Conservation (phyloP, 2,797 vertebrate species). For the Channa striata region DNA sequence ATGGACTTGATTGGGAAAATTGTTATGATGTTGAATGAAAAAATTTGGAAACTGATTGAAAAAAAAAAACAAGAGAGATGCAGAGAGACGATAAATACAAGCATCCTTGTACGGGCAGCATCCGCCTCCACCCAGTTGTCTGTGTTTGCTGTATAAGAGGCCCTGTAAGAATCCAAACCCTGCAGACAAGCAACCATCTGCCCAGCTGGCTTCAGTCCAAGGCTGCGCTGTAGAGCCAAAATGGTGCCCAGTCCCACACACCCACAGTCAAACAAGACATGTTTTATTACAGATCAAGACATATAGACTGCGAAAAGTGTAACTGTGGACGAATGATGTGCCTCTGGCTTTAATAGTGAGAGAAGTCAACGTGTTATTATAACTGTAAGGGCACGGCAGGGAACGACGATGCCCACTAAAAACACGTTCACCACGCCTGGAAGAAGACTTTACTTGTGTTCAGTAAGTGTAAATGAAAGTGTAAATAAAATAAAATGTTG, state of each 20-base stretch:
- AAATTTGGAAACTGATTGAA: not conserved
- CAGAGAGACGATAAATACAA: conserved; percentile 50
- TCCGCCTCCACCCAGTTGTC: conserved; percentile 66
- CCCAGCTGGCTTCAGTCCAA: conserved; percentile 80
- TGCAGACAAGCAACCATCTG: conserved; percentile 82
- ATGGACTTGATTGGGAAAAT: not conserved
- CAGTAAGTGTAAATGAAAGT: no score
- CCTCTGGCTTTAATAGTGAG: not conserved
- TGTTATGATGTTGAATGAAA: conserved; percentile 6
- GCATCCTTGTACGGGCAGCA: conserved; percentile 28
- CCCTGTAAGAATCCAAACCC: conserved; percentile 73
- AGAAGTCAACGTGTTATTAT: not conserved
- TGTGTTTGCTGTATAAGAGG: conserved; percentile 70
- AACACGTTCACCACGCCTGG: no score
- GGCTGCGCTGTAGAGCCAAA: conserved; percentile 69
- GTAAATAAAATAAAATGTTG: no score
- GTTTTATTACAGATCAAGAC: conserved; percentile 27
- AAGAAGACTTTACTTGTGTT: not conserved
- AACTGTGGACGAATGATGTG: not conserved
- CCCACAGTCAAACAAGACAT: conserved; percentile 25
- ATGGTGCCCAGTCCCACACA: conserved; percentile 60
- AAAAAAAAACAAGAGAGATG: conserved; percentile 20
- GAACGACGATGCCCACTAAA: no score
- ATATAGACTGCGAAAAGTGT: not conserved
- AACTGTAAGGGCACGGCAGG: not conserved